Evolutionary conservation across 1,140 invertebrate species (phyloP).

Genomic region (Octopus sinensis): DNA sequence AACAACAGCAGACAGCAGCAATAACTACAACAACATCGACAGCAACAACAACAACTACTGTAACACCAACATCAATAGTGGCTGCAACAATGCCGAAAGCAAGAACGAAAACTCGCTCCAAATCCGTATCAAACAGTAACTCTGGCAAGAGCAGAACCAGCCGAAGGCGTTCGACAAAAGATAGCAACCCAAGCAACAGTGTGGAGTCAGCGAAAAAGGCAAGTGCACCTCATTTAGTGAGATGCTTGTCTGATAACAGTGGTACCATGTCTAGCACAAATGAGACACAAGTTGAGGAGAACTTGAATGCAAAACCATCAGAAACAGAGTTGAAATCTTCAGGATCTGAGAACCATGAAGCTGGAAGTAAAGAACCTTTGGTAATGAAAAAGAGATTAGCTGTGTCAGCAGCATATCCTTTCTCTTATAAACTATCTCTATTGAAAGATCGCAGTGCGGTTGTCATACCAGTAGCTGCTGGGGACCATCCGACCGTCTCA

Average conservation of each 20-base stretch:
- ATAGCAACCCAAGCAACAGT: neutral
- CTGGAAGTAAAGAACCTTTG: neutral
- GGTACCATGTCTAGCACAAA: neutral
- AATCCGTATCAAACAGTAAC: neutral
- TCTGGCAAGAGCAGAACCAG: neutral
- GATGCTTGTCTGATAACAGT: neutral
- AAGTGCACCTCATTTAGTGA: neutral
- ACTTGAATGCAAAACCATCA: neutral
- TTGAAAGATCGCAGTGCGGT: slow-evolving; percentile 16
- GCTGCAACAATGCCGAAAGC: neutral
- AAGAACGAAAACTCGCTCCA: neutral
- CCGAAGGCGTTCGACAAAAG: neutral
- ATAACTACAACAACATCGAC: neutral
- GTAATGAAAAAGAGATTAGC: slow-evolving; percentile 11
- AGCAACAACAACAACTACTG: neutral
- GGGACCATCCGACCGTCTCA: neutral
- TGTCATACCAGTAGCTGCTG: neutral
- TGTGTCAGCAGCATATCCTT: slow-evolving; percentile 23
- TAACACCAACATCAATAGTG: too few species aligned
- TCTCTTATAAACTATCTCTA: slow-evolving; percentile 27
- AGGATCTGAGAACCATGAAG: neutral
- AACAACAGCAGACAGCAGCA: neutral
- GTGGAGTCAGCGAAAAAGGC: neutral
- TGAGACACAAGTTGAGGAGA: neutral
- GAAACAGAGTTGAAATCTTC: too few species aligned